A percentile compares a stretch with the other conserved stretches of the same genome.
Evolutionary conservation across 1,140 invertebrate genomes (phyloP).

Genomic region (Dendroctonus ponderosae): DNA sequence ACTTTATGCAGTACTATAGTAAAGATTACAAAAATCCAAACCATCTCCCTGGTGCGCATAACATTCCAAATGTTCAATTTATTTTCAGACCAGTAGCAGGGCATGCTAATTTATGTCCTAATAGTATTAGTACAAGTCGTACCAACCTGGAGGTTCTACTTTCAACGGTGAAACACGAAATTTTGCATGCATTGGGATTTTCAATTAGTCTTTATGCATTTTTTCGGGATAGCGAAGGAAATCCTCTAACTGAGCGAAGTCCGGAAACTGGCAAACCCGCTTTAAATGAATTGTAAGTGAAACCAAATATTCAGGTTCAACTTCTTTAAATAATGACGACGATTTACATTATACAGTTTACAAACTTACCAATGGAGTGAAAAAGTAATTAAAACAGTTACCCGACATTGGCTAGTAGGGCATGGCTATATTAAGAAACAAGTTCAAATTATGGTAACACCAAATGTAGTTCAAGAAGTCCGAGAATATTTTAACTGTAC

Average conservation of each 20-base stretch:
- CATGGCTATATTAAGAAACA: constrained; percentile 71
- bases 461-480: constrained; percentile 82
- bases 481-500: constrained; percentile 88
- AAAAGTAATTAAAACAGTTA: constrained; percentile 78
- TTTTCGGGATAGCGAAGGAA: constrained; percentile 80
- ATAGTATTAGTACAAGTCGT: constrained; percentile 89
- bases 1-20: no score
- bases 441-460: constrained; percentile 91
- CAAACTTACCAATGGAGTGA: constrained; percentile 94
- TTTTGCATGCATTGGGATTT: constrained; percentile 95
- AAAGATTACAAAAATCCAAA: no score
- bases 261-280: constrained; percentile 83
- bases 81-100: constrained; percentile 90
- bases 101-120: constrained; percentile 96
- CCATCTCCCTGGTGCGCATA: no score
- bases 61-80: no score
- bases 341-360: constrained; percentile 56
- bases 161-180: constrained; percentile 98
- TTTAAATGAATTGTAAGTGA: constrained; percentile 79
- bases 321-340: background rate
- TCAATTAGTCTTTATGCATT: constrained; percentile 94
- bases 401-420: constrained; percentile 82
- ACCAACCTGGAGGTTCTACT: constrained; percentile 91
- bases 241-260: constrained; percentile 77
- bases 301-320: constrained; percentile 3